Percentiles rank a stretch among this genome's conserved stretches.
These are phyloP conservation scores for Callimorpha dominula DNA, from an alignment of 2,888 invertebrate species.

Conservation along the genomic window DNA sequence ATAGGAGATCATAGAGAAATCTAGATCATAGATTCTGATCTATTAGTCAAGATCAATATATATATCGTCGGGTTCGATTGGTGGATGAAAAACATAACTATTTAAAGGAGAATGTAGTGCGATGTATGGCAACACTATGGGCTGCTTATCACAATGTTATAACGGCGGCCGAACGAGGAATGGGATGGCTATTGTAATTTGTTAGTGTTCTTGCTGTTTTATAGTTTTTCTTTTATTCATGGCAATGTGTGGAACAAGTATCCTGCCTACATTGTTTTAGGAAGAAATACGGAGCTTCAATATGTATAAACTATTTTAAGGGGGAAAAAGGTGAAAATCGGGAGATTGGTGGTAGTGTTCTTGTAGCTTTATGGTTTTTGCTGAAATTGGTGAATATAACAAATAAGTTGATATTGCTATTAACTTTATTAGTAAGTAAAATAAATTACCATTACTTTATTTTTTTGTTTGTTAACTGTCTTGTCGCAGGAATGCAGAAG, in stretches of 20 bases:
- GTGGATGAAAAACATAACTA: too few relatives aligned
- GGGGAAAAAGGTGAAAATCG: not conserved
- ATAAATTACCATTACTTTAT: too few relatives aligned
- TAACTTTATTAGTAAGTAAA: too few relatives aligned
- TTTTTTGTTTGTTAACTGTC: too few relatives aligned
- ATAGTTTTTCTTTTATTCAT: slow-evolving; percentile 50
- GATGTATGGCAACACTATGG: slow-evolving; percentile 34
- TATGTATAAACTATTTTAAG: slow-evolving; percentile 16
- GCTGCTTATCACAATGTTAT: slow-evolving; percentile 48
- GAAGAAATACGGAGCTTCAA: slow-evolving; percentile 7
- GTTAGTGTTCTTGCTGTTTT: slow-evolving; percentile 53
- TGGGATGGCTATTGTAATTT: slow-evolving; percentile 54
- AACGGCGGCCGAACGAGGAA: slow-evolving; percentile 52
- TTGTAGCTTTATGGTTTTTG: not conserved
- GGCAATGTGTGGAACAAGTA: slow-evolving; percentile 28
- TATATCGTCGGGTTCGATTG: too few relatives aligned
- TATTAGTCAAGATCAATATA: too few relatives aligned
- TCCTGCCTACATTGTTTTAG: slow-evolving; percentile 3
- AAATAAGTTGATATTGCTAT: not conserved
- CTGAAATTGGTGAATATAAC: not conserved
- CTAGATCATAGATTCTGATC: too few relatives aligned
- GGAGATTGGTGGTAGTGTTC: slow-evolving; percentile 7
- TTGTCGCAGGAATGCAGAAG: too few relatives aligned
- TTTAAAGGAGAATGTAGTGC: slow-evolving; percentile 20
- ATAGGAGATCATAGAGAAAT: too few relatives aligned